These are phyloP conservation scores for Craterocephalus amniculus DNA, from an alignment of 2,797 vertebrate species.

Conservation along the genomic window DNA sequence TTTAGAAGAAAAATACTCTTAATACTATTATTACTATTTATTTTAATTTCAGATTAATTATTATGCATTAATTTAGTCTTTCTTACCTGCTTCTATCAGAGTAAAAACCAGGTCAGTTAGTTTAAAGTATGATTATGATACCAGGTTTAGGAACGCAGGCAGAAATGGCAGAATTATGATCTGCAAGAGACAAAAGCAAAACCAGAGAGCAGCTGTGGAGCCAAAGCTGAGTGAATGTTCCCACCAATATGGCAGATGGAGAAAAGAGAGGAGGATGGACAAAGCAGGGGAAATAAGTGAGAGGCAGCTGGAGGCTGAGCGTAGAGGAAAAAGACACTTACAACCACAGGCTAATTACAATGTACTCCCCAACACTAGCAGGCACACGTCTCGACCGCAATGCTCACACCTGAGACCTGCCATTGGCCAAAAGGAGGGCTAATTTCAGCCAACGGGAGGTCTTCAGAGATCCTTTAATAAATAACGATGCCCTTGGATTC, in stretches of 20 bases:
- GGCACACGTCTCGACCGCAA: conserved; percentile 89
- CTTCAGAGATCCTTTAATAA: conserved; percentile 83
- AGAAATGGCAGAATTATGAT: neutral
- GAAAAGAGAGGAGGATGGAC: conserved; percentile 51
- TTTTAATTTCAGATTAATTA: no score
- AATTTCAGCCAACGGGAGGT: conserved; percentile 91
- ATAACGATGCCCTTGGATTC: conserved; percentile 77
- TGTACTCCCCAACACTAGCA: conserved; percentile 87
- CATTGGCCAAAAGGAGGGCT: conserved; percentile 84
- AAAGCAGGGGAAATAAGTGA: conserved; percentile 44
- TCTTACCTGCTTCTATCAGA: neutral
- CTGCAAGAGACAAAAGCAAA: conserved; percentile 3
- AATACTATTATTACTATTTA: no score
- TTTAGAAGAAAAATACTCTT: no score
- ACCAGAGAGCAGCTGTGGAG: conserved; percentile 5
- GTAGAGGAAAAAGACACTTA: conserved; percentile 80
- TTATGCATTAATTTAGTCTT: no score
- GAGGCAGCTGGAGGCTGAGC: conserved; percentile 58
- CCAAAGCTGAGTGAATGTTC: conserved; percentile 8
- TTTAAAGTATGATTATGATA: neutral
- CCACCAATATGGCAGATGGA: conserved; percentile 24
- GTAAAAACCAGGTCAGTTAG: neutral
- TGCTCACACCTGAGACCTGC: conserved; percentile 93
- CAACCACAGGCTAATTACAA: conserved; percentile 92
- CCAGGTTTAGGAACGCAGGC: neutral